These are phyloP conservation scores for Heliconius ethilla DNA, from an alignment of 2,888 invertebrate genomes.

Conservation along the genomic window DNA sequence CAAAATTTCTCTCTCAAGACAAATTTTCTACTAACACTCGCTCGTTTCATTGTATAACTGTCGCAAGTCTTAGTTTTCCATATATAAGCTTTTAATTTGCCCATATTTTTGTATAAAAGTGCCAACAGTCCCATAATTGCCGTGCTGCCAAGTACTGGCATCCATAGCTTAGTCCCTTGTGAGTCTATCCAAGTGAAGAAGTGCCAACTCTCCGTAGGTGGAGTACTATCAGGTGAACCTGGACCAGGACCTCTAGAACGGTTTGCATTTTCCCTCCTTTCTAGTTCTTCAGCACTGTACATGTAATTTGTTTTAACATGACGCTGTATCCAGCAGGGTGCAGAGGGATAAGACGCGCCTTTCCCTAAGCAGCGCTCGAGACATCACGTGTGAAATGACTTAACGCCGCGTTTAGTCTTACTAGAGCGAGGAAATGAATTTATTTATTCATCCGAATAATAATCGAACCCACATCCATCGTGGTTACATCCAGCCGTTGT, in stretches of 20 bases:
- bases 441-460: background rate
- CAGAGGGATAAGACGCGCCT: background rate
- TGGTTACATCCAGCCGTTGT: background rate
- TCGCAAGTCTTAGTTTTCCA: slow-evolving; percentile 36
- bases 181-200: slow-evolving; percentile 23
- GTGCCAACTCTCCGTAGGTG: slow-evolving; percentile 39
- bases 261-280: slow-evolving; percentile 38
- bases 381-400: background rate
- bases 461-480: background rate
- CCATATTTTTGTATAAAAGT: slow-evolving; percentile 43
- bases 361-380: background rate
- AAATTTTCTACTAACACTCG: slow-evolving; percentile 3
- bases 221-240: slow-evolving; percentile 9
- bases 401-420: background rate
- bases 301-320: background rate
- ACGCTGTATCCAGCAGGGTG: no score
- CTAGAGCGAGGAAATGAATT: background rate
- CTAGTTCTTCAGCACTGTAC: slow-evolving; percentile 55
- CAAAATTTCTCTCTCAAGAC: background rate
- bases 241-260: slow-evolving; percentile 24
- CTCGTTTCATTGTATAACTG: slow-evolving; percentile 13
- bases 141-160: slow-evolving; percentile 49
- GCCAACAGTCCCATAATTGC: slow-evolving; percentile 43
- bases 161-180: slow-evolving; percentile 44
- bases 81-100: slow-evolving; percentile 34